phyloP scores from a whole-genome alignment of 2,113 vertebrate genomes.

The Rousettus leschenaultii region DNA sequence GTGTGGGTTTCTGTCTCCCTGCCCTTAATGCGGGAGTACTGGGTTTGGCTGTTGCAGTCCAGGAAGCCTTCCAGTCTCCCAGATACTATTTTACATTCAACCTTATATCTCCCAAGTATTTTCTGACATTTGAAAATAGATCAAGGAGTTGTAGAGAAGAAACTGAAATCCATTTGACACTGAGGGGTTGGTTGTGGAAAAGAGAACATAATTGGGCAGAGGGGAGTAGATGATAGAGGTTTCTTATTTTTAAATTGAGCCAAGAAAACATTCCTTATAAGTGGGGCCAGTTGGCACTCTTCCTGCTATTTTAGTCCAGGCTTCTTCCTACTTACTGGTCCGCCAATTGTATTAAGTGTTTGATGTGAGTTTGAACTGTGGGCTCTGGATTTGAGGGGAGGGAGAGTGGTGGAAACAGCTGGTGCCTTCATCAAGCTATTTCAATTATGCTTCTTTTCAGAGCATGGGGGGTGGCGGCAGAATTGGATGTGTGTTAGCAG shows the following conservation, averaged over 20 bases:
- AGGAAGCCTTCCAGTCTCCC: conserved; percentile 9
- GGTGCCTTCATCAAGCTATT: not conserved
- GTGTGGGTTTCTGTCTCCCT: not conserved
- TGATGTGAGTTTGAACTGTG: conserved; percentile 59
- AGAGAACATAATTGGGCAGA: conserved; percentile 40
- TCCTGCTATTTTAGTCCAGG: conserved; percentile 69
- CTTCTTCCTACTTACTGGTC: conserved; percentile 65
- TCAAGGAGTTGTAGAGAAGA: conserved; percentile 23
- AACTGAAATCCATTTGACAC: conserved; percentile 39
- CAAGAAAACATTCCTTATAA: conserved; percentile 59
- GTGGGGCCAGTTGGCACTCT: conserved; percentile 68
- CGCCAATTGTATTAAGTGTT: conserved; percentile 68
- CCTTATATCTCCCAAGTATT: not conserved
- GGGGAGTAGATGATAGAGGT: conserved; percentile 41
- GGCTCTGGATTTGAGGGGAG: conserved; percentile 4
- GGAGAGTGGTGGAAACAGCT: conserved; percentile 60
- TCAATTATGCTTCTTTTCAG: conserved; percentile 18
- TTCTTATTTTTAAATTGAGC: conserved; percentile 65
- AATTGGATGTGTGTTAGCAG: conserved; percentile 5
- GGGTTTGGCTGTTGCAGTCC: not conserved
- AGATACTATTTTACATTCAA: not conserved
- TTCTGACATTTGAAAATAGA: conserved; percentile 54
- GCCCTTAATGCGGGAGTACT: not conserved
- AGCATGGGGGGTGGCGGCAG: not conserved
- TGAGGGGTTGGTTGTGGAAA: not conserved